Conservation (phyloP, 2,797 vertebrate genomes). For the Clamator glandarius region DNA sequence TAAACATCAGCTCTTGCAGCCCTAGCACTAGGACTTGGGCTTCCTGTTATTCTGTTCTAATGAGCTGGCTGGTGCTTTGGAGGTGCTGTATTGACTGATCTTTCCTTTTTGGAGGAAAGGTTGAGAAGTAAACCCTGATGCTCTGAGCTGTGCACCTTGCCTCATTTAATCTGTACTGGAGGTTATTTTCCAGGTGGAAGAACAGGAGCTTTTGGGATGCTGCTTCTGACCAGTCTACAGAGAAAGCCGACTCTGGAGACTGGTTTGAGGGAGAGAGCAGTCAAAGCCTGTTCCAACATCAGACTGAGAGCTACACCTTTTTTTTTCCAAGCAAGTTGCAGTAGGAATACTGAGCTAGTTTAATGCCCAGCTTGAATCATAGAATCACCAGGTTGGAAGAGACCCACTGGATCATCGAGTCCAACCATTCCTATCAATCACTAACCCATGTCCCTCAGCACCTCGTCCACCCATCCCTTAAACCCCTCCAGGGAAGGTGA, state of each 20-base stretch:
- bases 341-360: neutral
- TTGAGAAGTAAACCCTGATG: neutral
- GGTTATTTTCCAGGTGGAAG: neutral
- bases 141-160: neutral
- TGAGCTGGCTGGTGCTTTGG: neutral
- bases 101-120: neutral
- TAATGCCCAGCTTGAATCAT: neutral
- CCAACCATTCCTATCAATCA: no score
- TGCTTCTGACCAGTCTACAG: neutral
- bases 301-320: neutral
- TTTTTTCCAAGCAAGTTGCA: neutral
- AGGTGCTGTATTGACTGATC: neutral
- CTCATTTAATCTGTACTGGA: neutral
- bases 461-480: no score
- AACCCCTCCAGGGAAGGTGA: no score
- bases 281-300: neutral
- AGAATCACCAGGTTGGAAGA: no score
- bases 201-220: neutral
- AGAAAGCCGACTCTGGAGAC: neutral
- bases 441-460: no score
- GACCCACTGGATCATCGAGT: no score
- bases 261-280: neutral
- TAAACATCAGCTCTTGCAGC: neutral
- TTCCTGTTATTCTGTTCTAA: slow-evolving; percentile 9
- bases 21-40: neutral